A percentile compares a stretch with the other conserved stretches of the same genome.
phyloP scores from a whole-genome alignment of 2,888 invertebrate genomes.

The Axea sp. region DNA sequence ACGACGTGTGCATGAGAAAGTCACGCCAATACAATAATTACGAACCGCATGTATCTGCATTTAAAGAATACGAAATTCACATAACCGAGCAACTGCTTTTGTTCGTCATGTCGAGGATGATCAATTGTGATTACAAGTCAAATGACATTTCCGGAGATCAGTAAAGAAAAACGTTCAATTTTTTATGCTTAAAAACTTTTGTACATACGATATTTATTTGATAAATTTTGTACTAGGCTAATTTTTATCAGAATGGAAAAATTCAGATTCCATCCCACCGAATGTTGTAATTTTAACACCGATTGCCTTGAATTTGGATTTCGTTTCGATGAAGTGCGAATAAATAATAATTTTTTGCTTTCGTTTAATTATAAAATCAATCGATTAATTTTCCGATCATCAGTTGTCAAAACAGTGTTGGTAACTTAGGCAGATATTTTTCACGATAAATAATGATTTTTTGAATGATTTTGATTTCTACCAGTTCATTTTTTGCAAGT shows the following conservation, averaged over 20 bases:
- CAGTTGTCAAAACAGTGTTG: too few relatives aligned
- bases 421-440: too few relatives aligned
- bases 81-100: not conserved
- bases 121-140: conserved; percentile 5
- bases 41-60: conserved; percentile 17
- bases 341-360: too few relatives aligned
- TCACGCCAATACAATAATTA: conserved; percentile 49
- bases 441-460: too few relatives aligned
- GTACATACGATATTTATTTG: conserved; percentile 33
- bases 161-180: conserved; percentile 11
- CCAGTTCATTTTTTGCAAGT: too few relatives aligned
- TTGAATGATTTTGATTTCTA: not conserved
- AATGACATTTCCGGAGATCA: too few relatives aligned
- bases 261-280: conserved; percentile 35
- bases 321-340: conserved; percentile 1
- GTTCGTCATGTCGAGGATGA: conserved; percentile 4
- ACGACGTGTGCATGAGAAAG: conserved; percentile 39
- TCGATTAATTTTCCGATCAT: too few relatives aligned
- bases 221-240: conserved; percentile 49
- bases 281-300: conserved; percentile 26
- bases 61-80: too few relatives aligned
- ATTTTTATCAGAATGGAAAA: conserved; percentile 34
- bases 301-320: conserved; percentile 15
- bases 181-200: conserved; percentile 24
- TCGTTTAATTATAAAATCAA: not conserved